Conservation (phyloP, 2,113 vertebrate species). For the Zingel zingel region DNA sequence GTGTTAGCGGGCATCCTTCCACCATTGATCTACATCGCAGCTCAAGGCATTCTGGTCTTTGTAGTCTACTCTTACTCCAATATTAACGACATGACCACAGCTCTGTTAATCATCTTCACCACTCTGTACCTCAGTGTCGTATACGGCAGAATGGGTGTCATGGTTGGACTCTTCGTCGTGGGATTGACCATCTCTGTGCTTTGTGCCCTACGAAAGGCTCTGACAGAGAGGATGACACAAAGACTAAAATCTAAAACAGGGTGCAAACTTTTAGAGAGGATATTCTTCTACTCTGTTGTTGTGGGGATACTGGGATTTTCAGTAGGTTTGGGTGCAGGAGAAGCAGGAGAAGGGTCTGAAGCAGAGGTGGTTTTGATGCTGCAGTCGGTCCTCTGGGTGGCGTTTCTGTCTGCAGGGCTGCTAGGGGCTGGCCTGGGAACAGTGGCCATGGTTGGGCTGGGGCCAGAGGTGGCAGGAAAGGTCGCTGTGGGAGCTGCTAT, state of each 20-base stretch:
- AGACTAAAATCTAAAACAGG: constrained; percentile 17
- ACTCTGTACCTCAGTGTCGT: constrained; percentile 63
- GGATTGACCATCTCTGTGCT: constrained; percentile 49
- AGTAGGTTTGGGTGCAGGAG: constrained; percentile 56
- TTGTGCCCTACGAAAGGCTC: constrained; percentile 47
- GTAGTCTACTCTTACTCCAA: constrained; percentile 59
- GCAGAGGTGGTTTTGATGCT: constrained; percentile 62
- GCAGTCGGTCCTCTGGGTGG: constrained; percentile 72
- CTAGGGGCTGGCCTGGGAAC: constrained; percentile 74
- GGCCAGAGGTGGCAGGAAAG: constrained; percentile 47
- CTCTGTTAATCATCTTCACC: constrained; percentile 71
- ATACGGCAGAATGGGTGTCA: constrained; percentile 57
- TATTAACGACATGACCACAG: constrained; percentile 69
- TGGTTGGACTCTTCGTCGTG: constrained; percentile 49
- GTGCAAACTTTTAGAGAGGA: constrained; percentile 59
- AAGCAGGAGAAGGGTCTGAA: constrained; percentile 21
- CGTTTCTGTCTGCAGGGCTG: constrained; percentile 63
- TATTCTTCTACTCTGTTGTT: constrained; percentile 71
- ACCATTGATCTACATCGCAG: constrained; percentile 43
- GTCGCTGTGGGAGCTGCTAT: constrained; percentile 50
- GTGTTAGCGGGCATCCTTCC: constrained; percentile 53
- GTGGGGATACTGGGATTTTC: constrained; percentile 67
- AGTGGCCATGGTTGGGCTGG: constrained; percentile 62
- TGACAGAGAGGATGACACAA: constrained; percentile 26
- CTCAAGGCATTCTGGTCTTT: constrained; percentile 59